Evolutionary conservation across 2,113 vertebrate species (phyloP).

Genomic region (Vulpes vulpes): DNA sequence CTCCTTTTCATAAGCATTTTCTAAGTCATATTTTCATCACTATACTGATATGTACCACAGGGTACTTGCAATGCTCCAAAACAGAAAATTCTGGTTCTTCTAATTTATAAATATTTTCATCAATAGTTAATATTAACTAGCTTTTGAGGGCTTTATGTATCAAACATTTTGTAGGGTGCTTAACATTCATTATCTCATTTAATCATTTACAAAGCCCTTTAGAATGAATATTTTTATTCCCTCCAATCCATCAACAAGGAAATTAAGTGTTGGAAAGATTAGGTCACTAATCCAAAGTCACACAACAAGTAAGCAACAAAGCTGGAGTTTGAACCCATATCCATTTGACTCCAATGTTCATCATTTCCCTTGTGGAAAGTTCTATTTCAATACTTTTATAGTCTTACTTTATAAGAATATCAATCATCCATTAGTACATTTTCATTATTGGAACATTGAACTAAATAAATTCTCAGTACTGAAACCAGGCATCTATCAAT

Average conservation of each 20-base stretch:
- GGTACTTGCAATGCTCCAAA: background rate
- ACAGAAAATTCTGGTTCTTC: slow-evolving; percentile 5
- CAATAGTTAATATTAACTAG: slow-evolving; percentile 15
- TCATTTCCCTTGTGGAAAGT: background rate
- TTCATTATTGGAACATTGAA: background rate
- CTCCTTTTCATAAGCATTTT: background rate
- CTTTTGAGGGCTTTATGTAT: background rate
- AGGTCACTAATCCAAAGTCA: background rate
- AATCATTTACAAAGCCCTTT: background rate
- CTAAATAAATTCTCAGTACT: background rate
- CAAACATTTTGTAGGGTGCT: slow-evolving; percentile 11
- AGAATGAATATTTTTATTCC: slow-evolving; percentile 7
- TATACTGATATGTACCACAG: background rate
- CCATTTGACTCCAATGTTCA: background rate
- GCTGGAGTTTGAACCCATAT: background rate
- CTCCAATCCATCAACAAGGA: background rate
- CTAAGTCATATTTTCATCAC: background rate
- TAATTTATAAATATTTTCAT: slow-evolving; percentile 24
- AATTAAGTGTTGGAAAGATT: background rate
- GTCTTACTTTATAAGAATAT: background rate
- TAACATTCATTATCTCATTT: background rate
- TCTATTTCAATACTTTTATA: background rate
- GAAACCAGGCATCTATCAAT: slow-evolving; percentile 4
- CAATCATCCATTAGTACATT: background rate
- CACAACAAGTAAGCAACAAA: background rate